Base-by-base conservation (phyloP, 2,113 vertebrate genomes). In the Pleuronectes platessa region DNA sequence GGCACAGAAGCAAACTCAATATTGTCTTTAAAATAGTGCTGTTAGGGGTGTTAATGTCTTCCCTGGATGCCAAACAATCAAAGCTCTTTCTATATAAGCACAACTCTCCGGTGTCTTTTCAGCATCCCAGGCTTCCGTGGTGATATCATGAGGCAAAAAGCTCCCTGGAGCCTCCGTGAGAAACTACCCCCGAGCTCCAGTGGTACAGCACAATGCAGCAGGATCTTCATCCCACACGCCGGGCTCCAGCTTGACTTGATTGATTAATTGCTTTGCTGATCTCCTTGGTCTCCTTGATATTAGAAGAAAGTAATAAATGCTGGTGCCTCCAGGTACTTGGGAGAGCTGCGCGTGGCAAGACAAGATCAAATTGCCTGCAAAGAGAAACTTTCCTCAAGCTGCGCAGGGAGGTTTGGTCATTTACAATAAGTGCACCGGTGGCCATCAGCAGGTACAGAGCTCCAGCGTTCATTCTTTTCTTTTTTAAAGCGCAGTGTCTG, bases 231-330 rank as follows among this genome's bases (percentile, higher is more conserved):
- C 83, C 68, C 72, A 76, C 79, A 67, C 45, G 23, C 75, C 37
- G 53, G 23, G 71, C 74, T 73, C 51, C 83, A 83, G 79, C 71
- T 87, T 71, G 75, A 82, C 74, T 84, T 88, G 83, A 84, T 68
- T 88, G 85, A 89, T 86, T 82, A 87, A 89, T 80, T 86, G 74
- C 78, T 76, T 85, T 78, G 64, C 68, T 82, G 81, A 89, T 87
- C 85, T 83, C 61, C 47, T 80, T 62, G 73, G 75, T 81, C 70
- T 86, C 71, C 76, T 71, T 78, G 81, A 85, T 89, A 88, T 86
- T 86, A 86, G 84, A 86, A 67, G 77, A 81, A 75, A 76, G 87
- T 85, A 89, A 91, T 91, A 88, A 90, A 81, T 79, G 84, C 61
- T 71, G 63, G 21, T 40, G 79, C 84, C 86, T 86, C 72, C 40